Conservation (phyloP, 1,140 invertebrate species). For the Bombus superbus region DNA sequence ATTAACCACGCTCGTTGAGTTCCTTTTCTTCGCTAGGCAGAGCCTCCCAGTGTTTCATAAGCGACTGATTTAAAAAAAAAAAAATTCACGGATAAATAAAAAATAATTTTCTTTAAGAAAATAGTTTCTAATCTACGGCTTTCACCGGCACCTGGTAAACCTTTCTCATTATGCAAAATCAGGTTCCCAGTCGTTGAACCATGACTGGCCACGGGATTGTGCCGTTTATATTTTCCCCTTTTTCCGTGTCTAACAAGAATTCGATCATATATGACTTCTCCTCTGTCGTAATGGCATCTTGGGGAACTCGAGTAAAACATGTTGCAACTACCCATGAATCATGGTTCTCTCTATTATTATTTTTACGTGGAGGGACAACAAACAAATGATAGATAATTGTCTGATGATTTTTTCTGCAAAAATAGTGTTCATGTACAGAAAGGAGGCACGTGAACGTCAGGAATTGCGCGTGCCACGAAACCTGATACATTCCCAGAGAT, state of each 20-base stretch:
- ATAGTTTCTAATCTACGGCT: slow-evolving; percentile 24
- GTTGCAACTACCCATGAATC: slow-evolving; percentile 14
- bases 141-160: slow-evolving; percentile 30
- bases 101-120: neutral
- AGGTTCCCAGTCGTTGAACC: slow-evolving; percentile 47
- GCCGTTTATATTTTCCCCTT: neutral
- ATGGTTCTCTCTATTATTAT: neutral
- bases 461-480: neutral
- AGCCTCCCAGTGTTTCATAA: neutral
- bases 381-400: neutral
- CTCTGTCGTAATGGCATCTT: neutral
- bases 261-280: neutral
- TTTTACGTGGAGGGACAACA: neutral
- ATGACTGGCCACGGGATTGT: neutral
- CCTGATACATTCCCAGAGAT: neutral
- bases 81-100: neutral
- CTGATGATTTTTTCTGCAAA: neutral
- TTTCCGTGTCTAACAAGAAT: neutral
- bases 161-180: slow-evolving; percentile 48
- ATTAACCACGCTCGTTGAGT: slow-evolving; percentile 26
- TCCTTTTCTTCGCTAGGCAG: neutral
- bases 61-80: neutral
- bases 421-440: neutral
- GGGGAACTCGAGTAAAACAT: neutral
- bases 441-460: neutral